Evolutionary conservation across 1,140 invertebrate species (phyloP).

Genomic region (Battus philenor): DNA sequence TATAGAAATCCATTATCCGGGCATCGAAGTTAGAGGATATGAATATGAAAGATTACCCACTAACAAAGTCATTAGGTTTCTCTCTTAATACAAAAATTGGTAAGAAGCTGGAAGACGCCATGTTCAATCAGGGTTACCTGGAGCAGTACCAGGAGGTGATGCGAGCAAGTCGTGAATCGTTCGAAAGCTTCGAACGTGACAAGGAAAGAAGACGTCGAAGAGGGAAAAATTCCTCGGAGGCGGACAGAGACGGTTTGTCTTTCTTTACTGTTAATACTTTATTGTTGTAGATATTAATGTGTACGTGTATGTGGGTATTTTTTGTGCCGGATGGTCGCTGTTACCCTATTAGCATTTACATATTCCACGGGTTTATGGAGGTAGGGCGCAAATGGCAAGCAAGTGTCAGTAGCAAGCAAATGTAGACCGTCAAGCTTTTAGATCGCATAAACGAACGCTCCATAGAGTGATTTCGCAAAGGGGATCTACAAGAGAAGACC

Average conservation of each 20-base stretch:
- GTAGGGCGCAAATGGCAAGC: too few relatives aligned
- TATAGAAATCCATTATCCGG: conserved; percentile 12
- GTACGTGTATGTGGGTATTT: too few relatives aligned
- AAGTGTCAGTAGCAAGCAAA: too few relatives aligned
- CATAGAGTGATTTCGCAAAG: too few relatives aligned
- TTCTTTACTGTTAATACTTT: too few relatives aligned
- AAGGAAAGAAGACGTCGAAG: conserved; percentile 13
- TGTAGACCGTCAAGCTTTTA: too few relatives aligned
- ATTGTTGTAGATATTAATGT: too few relatives aligned
- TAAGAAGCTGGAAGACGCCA: conserved; percentile 28
- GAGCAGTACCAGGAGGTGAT: conserved; percentile 47
- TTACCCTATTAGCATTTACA: too few relatives aligned
- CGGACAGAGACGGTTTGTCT: conserved; percentile 4
- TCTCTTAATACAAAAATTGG: conserved; percentile 20
- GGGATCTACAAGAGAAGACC: too few relatives aligned
- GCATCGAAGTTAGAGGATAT: conserved; percentile 4
- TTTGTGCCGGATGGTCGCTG: too few relatives aligned
- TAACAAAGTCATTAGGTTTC: conserved; percentile 41
- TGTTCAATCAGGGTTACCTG: conserved; percentile 28
- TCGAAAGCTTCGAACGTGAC: conserved; percentile 18
- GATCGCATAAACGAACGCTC: too few relatives aligned
- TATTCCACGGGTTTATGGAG: too few relatives aligned
- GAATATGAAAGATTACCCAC: conserved; percentile 23
- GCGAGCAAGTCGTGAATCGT: conserved; percentile 29
- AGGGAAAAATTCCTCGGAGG: conserved; percentile 12